These are phyloP conservation scores for Drosophila orosa DNA, from an alignment of 1,140 invertebrate genomes.

Conservation along the genomic window DNA sequence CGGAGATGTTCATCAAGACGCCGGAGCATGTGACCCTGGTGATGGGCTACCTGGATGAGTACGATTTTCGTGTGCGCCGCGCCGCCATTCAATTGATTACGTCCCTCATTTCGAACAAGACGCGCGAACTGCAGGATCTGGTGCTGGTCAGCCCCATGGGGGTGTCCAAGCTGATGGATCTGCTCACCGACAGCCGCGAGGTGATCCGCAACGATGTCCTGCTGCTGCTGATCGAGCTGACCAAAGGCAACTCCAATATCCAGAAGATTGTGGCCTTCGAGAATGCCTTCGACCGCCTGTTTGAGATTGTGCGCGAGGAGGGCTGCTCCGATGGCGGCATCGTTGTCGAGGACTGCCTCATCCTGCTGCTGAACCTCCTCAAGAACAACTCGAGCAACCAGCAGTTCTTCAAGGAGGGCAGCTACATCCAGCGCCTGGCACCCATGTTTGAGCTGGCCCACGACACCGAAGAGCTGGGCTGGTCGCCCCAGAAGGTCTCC, in stretches of 20 bases:
- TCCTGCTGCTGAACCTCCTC: conserved; percentile 97
- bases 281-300: conserved; percentile 98
- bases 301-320: conserved; percentile 96
- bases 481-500: conserved; percentile 97
- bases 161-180: conserved; percentile 98
- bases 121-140: conserved; percentile 97
- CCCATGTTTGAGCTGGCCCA: conserved; percentile 93
- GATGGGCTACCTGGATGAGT: conserved; percentile 96
- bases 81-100: conserved; percentile 94
- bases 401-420: conserved; percentile 99
- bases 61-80: conserved; percentile 95
- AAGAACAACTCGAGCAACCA: conserved; percentile 99
- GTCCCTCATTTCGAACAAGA: conserved; percentile 91
- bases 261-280: conserved; percentile 99
- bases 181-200: conserved; percentile 96
- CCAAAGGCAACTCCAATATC: conserved; percentile 97
- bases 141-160: conserved; percentile 98
- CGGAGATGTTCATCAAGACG: conserved; percentile 99
- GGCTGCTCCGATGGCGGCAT: conserved; percentile 98
- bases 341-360: conserved; percentile 98
- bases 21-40: conserved; percentile 93
- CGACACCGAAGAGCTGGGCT: conserved; percentile 90
- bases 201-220: conserved; percentile 98
- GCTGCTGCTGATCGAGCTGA: conserved; percentile 96
- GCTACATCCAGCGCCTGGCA: conserved; percentile 94